Base-by-base conservation (phyloP, 2,113 vertebrate genomes). In the Tupaia chinensis region DNA sequence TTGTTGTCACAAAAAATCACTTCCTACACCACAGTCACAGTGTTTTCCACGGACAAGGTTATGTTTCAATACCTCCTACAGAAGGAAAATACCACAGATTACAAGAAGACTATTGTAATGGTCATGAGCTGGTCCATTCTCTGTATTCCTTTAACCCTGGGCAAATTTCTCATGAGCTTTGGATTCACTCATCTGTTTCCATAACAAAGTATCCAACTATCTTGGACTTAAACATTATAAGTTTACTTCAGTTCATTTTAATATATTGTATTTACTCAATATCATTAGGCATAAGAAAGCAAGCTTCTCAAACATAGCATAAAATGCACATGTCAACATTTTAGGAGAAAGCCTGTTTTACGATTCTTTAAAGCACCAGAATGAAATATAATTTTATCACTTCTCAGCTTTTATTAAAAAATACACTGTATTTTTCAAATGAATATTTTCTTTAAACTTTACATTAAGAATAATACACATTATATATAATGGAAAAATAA, bases 31-130 rank as follows among this genome's bases (percentile, higher is more conserved):
- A 7, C 19, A 58, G 4, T 11, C 56, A 7, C 19, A 58, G 4
- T 11, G 69, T 54, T 92, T 93, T n/a, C 72, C 66, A 20, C 22
- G 32, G 12, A 78, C 15, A 65, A 81, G 32, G 15, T 61, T 74
- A 84, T 68, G 44, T 77, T 76, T 72, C 34, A 44, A 25, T 58
- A 22, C 9, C 15, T 85, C 56, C 68, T 84, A 83, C 8, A 14
- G 80, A 94, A 82, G 53, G 65, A 69, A 89, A 96, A 94, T 76
- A 29, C 61, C 76, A 66, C 22, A 20, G 68, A 22, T 63, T 65
- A 29, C 44, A 80, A 85, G 56, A 32, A 80, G 85, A 27, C 11
- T 70, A 91, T 88, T 72, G 25, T 56, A 82, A 72, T 7, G 27
- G 1, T 63, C 78, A 29, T 2, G 16, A 89, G 5, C 9, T 25